Percentiles rank a stretch among this genome's conserved stretches.
Conservation (phyloP, 1,140 invertebrate genomes). For the Apis florea region DNA sequence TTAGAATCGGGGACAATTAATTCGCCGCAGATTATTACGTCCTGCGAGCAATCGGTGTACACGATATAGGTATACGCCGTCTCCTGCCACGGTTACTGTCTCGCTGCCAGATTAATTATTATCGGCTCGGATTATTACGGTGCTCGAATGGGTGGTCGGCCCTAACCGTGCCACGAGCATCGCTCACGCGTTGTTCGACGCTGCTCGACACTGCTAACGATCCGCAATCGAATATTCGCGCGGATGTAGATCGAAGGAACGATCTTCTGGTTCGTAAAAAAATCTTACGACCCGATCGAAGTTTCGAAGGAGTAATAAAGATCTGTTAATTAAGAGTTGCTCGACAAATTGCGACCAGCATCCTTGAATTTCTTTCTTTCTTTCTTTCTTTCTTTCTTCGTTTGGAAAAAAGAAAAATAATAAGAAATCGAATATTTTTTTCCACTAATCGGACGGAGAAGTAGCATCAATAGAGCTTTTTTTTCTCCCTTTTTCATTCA, state of each 20-base stretch:
- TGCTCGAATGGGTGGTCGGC: slow-evolving; percentile 55
- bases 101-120: slow-evolving; percentile 64
- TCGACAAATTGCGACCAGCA: not conserved
- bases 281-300: not conserved
- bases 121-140: slow-evolving; percentile 62
- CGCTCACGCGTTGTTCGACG: slow-evolving; percentile 55
- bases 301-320: not conserved
- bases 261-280: not conserved
- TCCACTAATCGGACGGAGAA: too few relatives aligned
- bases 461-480: not conserved
- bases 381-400: not conserved
- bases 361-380: too few relatives aligned
- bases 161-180: slow-evolving; percentile 53
- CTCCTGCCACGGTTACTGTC: slow-evolving; percentile 51
- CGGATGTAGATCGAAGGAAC: not conserved
- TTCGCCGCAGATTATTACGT: slow-evolving; percentile 59
- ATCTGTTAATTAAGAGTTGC: not conserved
- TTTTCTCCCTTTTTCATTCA: too few relatives aligned
- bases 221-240: not conserved
- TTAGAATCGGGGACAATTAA: slow-evolving; percentile 54
- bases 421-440: too few relatives aligned
- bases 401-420: too few relatives aligned
- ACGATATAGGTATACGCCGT: slow-evolving; percentile 32
- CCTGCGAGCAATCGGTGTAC: slow-evolving; percentile 57
- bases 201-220: slow-evolving; percentile 51